Evolutionary conservation across 2,888 invertebrate genomes (phyloP).

Genomic region (Drosophila kuntzei): DNA sequence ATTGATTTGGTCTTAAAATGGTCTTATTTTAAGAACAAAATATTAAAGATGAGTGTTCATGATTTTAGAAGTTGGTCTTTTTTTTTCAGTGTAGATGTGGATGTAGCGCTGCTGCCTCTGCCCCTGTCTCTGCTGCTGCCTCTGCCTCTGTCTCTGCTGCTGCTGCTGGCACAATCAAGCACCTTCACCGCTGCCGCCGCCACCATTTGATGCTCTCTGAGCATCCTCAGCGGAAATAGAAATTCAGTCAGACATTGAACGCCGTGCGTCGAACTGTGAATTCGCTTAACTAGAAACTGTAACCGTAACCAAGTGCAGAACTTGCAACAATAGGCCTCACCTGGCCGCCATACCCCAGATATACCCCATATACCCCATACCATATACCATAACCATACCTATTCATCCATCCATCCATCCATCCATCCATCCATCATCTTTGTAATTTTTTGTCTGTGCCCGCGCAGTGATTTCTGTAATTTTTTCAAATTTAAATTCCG

Average conservation of each 20-base stretch:
- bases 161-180: slow-evolving; percentile 13
- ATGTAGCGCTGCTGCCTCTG: slow-evolving; percentile 19
- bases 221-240: slow-evolving; percentile 71
- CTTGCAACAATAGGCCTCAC: slow-evolving; percentile 4
- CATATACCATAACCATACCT: background rate
- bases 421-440: slow-evolving; percentile 7
- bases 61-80: no score
- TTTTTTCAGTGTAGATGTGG: slow-evolving; percentile 27
- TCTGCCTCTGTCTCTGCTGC: slow-evolving; percentile 6
- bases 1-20: no score
- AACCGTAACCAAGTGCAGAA: background rate
- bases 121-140: background rate
- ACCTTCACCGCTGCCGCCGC: slow-evolving; percentile 20
- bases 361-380: background rate
- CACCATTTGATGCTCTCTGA: slow-evolving; percentile 44
- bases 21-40: no score
- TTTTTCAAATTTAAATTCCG: slow-evolving; percentile 6
- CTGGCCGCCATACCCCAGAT: slow-evolving; percentile 5
- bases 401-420: slow-evolving; percentile 4
- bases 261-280: slow-evolving; percentile 63
- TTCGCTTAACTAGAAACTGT: slow-evolving; percentile 32
- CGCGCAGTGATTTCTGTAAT: slow-evolving; percentile 17
- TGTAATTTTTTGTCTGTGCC: slow-evolving; percentile 9
- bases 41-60: no score
- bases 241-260: slow-evolving; percentile 73